phyloP scores from a whole-genome alignment of 2,797 vertebrate genomes.

The Antrozous pallidus region DNA sequence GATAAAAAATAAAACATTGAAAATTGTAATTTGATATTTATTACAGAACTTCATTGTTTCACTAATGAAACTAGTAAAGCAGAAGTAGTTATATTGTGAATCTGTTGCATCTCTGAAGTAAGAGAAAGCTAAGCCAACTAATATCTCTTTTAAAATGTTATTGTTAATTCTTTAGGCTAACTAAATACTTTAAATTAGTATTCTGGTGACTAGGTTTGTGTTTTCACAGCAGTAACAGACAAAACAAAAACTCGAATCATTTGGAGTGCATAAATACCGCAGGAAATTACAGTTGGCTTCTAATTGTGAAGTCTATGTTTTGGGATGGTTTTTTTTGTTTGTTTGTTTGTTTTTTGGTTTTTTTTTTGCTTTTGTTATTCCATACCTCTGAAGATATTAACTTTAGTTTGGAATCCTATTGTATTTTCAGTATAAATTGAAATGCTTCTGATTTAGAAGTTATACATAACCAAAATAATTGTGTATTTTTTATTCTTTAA shows the following conservation, averaged over 20 bases:
- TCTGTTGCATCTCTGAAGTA: slow-evolving; percentile 4
- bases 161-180: not conserved
- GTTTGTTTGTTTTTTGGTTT: not conserved
- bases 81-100: not conserved
- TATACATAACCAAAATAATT: slow-evolving; percentile 46
- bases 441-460: not conserved
- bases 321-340: not conserved
- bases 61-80: not conserved
- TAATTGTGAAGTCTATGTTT: not conserved
- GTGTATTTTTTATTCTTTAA: slow-evolving; percentile 16
- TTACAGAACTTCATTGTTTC: not conserved
- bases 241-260: not conserved
- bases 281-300: not conserved
- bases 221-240: not conserved
- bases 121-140: not conserved
- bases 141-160: slow-evolving; percentile 1
- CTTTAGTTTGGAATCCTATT: not conserved
- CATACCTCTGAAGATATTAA: not conserved
- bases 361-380: slow-evolving; percentile 51
- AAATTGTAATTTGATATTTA: slow-evolving; percentile 17
- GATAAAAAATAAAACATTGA: not conserved
- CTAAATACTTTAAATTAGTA: not conserved
- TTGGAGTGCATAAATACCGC: not conserved
- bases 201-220: not conserved
- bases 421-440: slow-evolving; percentile 4